Base-by-base conservation (phyloP, 35 echinoderm and acorn worm genomes). In the Acanthaster planci region DNA sequence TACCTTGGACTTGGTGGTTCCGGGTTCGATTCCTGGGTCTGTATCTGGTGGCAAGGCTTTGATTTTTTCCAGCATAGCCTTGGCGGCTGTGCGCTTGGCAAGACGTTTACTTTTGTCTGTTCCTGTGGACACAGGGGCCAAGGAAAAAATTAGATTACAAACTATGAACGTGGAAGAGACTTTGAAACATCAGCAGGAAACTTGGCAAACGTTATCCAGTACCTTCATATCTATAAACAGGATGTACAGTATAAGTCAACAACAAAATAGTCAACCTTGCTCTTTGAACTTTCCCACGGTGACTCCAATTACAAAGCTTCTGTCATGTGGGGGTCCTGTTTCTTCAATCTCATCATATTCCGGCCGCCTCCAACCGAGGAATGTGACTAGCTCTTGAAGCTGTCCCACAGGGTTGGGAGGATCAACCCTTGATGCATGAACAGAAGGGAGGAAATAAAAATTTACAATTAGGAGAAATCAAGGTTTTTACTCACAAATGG, bases 211-310 rank as follows among this genome's bases (percentile, higher is more conserved):
- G 55, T 57, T 57, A 12, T 57, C 12, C 55, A n/a, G 55, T 22
- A 57, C 12, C 22, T n/a, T n/a, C n/a, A n/a, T n/a, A n/a, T n/a
- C n/a, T n/a, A n/a, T n/a, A n/a, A n/a, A n/a, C n/a, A n/a, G n/a
- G n/a, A n/a, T n/a, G n/a, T n/a, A n/a, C n/a, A n/a, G n/a, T n/a
- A n/a, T n/a, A n/a, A n/a, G n/a, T n/a, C n/a, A n/a, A n/a, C n/a
- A n/a, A n/a, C n/a, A n/a, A n/a, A n/a, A n/a, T n/a, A n/a, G n/a
- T 75, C 50, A 39, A 97, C 95, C 95, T 92, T 97, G 67, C 78
- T 97, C 91, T n/a, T 78, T 55, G 59, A 90, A 97, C 37, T 90
- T 90, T 51, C 88, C 91, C 6, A 97, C 92, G 21, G 76, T 83
- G 36, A 90, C 80, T 14, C 78, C 72, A 36, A 97, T 86, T 18